phyloP scores from a whole-genome alignment of 2,888 invertebrate genomes.

The Nephrocerus scutellatus region DNA sequence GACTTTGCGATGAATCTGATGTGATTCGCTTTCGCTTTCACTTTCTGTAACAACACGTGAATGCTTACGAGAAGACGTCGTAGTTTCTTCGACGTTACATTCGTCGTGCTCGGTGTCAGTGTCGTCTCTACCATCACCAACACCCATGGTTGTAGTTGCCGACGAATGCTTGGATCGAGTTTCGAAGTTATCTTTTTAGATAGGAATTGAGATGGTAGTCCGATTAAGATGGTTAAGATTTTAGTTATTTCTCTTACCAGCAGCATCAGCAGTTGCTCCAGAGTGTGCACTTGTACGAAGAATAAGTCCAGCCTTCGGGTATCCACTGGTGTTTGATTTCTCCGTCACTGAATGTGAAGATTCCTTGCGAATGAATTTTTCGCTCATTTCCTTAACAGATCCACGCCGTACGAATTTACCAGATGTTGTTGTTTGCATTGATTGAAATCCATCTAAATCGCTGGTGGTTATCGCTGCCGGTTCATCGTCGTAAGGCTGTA shows the following conservation, averaged over 20 bases:
- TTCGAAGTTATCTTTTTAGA: background rate
- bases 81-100: constrained; percentile 28
- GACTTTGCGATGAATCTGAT: constrained; percentile 25
- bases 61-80: constrained; percentile 26
- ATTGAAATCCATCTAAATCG: constrained; percentile 1
- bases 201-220: background rate
- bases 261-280: constrained; percentile 30
- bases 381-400: constrained; percentile 70
- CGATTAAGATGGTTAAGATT: background rate
- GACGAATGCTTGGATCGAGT: background rate
- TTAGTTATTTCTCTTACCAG: constrained; percentile 31
- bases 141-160: constrained; percentile 8
- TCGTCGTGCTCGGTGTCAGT: constrained; percentile 18
- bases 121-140: constrained; percentile 12
- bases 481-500: constrained; percentile 6
- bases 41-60: constrained; percentile 27
- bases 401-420: constrained; percentile 54
- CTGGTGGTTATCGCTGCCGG: constrained; percentile 14
- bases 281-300: constrained; percentile 53
- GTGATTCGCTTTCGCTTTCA: constrained; percentile 33
- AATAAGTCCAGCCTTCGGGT: constrained; percentile 70
- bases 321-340: constrained; percentile 41
- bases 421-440: constrained; percentile 15
- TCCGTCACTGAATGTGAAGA: constrained; percentile 37
- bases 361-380: constrained; percentile 66